Percentiles rank a stretch among this genome's conserved stretches.
phyloP scores from a whole-genome alignment of 2,888 invertebrate species.

The Nomada goodeniana region DNA sequence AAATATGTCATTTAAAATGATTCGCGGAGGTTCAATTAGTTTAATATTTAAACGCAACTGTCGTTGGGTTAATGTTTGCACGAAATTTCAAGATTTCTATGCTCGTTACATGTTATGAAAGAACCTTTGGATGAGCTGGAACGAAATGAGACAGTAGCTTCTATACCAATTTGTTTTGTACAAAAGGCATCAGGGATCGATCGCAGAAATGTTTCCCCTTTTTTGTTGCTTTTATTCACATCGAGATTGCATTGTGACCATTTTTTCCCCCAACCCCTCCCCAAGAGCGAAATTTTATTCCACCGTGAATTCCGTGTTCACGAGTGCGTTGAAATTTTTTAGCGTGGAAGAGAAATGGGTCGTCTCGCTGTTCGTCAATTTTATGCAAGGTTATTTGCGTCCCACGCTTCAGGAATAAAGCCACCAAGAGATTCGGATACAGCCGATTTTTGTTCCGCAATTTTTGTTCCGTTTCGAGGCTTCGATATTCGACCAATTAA shows the following conservation, averaged over 20 bases:
- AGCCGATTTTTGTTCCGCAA: too few relatives aligned
- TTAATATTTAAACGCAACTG: too few relatives aligned
- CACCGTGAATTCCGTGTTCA: conserved; percentile 34
- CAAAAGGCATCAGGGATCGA: neutral
- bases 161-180: conserved; percentile 18
- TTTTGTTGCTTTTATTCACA: conserved; percentile 16
- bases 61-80: too few relatives aligned
- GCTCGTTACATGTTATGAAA: neutral
- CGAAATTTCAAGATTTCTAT: too few relatives aligned
- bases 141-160: neutral
- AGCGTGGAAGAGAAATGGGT: conserved; percentile 33
- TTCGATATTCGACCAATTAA: too few relatives aligned
- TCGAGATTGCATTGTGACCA: conserved; percentile 16
- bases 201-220: neutral
- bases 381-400: conserved; percentile 40
- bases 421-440: neutral
- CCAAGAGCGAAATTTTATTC: conserved; percentile 20
- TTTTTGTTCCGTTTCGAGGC: conserved; percentile 15
- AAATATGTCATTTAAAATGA: too few relatives aligned
- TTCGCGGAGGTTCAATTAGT: too few relatives aligned
- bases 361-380: conserved; percentile 44
- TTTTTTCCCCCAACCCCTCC: neutral
- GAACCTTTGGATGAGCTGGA: neutral
- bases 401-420: conserved; percentile 14
- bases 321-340: conserved; percentile 48